phyloP scores from a whole-genome alignment of 2,797 vertebrate genomes.

The Xenentodon cancila region DNA sequence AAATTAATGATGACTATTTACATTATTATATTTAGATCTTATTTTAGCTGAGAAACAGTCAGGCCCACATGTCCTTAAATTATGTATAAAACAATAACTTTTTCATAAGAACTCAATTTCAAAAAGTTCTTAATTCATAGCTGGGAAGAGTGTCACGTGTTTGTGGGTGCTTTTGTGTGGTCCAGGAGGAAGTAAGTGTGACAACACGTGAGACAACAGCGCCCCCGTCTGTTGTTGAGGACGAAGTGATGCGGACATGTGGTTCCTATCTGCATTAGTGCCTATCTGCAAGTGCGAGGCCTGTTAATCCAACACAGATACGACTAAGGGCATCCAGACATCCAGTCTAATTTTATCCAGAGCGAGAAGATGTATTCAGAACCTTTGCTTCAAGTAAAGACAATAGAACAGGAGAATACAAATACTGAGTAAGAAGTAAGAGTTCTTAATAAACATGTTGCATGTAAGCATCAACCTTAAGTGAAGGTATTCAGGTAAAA shows the following conservation, averaged over 20 bases:
- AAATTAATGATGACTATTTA: too few species aligned
- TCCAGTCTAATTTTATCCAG: background rate
- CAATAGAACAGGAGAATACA: background rate
- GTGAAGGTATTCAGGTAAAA: too few species aligned
- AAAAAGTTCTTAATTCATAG: background rate
- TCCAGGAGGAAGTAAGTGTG: slow-evolving; percentile 1
- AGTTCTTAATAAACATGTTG: too few species aligned
- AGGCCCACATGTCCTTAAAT: too few species aligned
- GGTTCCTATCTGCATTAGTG: slow-evolving; percentile 4
- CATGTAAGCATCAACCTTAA: too few species aligned
- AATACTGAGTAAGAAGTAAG: too few species aligned
- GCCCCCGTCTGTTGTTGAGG: slow-evolving; percentile 73
- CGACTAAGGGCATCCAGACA: background rate
- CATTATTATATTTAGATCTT: too few species aligned
- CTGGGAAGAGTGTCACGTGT: background rate
- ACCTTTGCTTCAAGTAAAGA: background rate
- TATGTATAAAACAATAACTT: background rate
- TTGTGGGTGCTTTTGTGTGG: background rate
- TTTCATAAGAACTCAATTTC: background rate
- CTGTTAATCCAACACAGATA: background rate
- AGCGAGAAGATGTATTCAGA: background rate
- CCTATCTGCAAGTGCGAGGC: background rate
- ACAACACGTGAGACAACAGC: slow-evolving; percentile 68
- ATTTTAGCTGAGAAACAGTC: too few species aligned
- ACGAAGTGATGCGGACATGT: slow-evolving; percentile 34